These are phyloP conservation scores for Pogonophryne albipinna DNA, from an alignment of 2,797 vertebrate species.

Conservation along the genomic window DNA sequence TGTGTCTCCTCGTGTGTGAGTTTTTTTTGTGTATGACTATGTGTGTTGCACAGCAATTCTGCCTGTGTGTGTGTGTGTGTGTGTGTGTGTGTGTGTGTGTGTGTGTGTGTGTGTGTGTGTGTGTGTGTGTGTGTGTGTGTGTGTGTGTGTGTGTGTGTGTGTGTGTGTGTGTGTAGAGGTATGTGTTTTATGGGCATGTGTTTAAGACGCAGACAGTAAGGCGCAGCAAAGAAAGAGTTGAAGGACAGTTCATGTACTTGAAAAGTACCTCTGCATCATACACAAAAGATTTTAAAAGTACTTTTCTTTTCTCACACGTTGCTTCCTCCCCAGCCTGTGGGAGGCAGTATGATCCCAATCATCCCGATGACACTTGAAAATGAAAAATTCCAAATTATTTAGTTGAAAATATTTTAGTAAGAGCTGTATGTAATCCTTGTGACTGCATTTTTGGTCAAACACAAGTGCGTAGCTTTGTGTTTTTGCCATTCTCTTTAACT, in stretches of 20 bases:
- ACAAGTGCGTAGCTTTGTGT: background rate
- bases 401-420: slow-evolving; percentile 5
- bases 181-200: slow-evolving; percentile 22
- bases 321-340: slow-evolving; percentile 52
- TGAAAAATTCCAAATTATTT: slow-evolving; percentile 13
- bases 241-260: slow-evolving; percentile 70
- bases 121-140: too few species aligned
- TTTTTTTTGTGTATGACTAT: slow-evolving; percentile 1
- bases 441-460: slow-evolving; percentile 3
- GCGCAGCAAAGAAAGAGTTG: slow-evolving; percentile 62
- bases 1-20: slow-evolving; percentile 25
- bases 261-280: slow-evolving; percentile 25
- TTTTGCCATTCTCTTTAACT: slow-evolving; percentile 16
- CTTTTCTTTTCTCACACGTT: slow-evolving; percentile 27
- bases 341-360: slow-evolving; percentile 58
- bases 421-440: background rate
- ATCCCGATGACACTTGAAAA: slow-evolving; percentile 23
- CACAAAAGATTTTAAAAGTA: slow-evolving; percentile 28
- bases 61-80: background rate
- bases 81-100: too few species aligned
- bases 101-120: too few species aligned
- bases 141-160: too few species aligned
- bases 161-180: background rate
- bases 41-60: slow-evolving; percentile 25
- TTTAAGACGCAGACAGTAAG: slow-evolving; percentile 31